A percentile compares a stretch with the other conserved stretches of the same genome.
phyloP scores from a whole-genome alignment of 30 jellyfish, hydroid and myxozoan genomes.

The Sanderia malayensis region DNA sequence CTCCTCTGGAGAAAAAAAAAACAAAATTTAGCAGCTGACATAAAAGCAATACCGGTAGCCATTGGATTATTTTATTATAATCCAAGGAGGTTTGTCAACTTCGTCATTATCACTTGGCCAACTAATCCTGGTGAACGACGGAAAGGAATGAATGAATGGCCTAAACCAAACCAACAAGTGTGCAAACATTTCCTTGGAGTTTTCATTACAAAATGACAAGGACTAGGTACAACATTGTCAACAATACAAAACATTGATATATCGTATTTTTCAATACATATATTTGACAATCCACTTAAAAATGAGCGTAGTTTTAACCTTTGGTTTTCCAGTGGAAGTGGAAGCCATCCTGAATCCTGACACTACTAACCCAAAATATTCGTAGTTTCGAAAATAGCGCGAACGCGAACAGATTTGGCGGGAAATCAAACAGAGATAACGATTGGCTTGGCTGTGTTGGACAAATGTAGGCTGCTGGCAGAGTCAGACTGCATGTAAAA shows the following conservation, averaged over 20 bases:
- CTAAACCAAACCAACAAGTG: background rate
- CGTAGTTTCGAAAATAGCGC: background rate
- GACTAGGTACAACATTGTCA: background rate
- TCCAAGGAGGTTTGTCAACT: background rate
- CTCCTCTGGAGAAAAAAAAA: background rate
- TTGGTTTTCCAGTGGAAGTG: constrained; percentile 1
- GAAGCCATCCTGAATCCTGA: constrained; percentile 1
- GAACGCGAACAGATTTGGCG: constrained; percentile 1
- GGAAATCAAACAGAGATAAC: background rate
- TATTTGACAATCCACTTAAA: background rate
- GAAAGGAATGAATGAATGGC: constrained; percentile 1
- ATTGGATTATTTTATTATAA: background rate
- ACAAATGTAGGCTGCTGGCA: background rate
- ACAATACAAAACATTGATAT: background rate
- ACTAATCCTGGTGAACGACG: background rate
- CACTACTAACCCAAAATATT: background rate
- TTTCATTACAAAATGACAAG: background rate
- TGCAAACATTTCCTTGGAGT: background rate
- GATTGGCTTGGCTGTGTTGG: background rate
- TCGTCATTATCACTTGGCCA: background rate
- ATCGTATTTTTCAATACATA: background rate
- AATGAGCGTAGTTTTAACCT: background rate
- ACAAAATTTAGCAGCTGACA: background rate
- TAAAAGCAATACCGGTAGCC: background rate
- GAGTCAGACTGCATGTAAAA: background rate